Base-by-base conservation (phyloP, 2,888 invertebrate species). In the Oligia fasciuncula region DNA sequence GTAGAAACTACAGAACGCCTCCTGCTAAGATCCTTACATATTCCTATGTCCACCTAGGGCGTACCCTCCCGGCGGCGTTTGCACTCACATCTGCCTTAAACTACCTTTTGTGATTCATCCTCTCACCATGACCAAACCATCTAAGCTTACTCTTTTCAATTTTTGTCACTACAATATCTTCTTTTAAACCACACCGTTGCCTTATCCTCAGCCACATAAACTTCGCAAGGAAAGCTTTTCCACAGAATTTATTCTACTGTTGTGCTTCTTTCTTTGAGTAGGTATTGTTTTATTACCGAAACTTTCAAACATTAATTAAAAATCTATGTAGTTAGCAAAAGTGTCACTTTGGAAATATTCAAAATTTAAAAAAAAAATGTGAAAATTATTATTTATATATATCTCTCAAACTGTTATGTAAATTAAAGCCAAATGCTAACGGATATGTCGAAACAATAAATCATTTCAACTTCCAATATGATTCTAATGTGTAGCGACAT, bases 401-500 rank as follows among this genome's bases (percentile, higher is more conserved):
- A 69, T 23, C 49, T 19, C 13, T 69, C 49, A 13, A 19, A 29
- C 4, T 23, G n/a, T 40, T n/a, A 71, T 14, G 6, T 62, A n/a
- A 51, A 60, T 70, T 43, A 46, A 62, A 81, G 29, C 14, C 67
- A 57, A 76, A 80, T 66, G 23, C 14, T 23, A 69, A 49, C n/a
- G 8, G 35, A 46, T 71, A 60, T 68, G 57, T 71, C 1, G 13
- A 65, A 84, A 74, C 46, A 6, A 67, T 74, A 71, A 73, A 71
- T 81, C 9, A 74, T 81, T 73, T 57, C 11, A 40, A 35, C 40
- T 46, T 6, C 4, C 46, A 40, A 43, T 9, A 62, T 40, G 2
- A 73, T 51, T 82, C 70, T n/a, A 66, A 72, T 40, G 65, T 43
- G 40, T 17, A 77, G 5, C 51, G 49, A 29, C 63, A 54, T 79